Base-by-base conservation (phyloP, 2,888 invertebrate species). In the Dicyrtomina minuta region DNA sequence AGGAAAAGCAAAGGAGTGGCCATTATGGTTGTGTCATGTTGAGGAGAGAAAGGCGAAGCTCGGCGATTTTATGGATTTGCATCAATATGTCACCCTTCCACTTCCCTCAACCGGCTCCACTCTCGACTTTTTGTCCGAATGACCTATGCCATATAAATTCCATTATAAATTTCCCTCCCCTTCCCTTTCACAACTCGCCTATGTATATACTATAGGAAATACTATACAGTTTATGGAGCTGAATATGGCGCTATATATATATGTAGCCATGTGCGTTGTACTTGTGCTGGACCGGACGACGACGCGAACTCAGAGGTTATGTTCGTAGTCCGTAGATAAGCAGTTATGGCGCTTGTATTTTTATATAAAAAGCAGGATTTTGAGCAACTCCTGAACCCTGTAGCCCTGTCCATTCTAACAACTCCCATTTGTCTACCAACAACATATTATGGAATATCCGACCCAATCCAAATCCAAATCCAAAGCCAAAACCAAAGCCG, bases 71-170 rank as follows among this genome's bases (percentile, higher is more conserved):
- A 53, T 53, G 51, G 51, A 53, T 53, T 53, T 53, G 24, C 17
- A 53, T 53, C 51, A 53, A 53, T 53, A 53, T 53, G 51, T 53
- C 51, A 53, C 51, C 22, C 51, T 53, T 53, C 51, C 51, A 12
- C 51, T 24, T n/a, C 20, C 51, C 51, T 24, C 12, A 41, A 41
- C 12, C 51, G 10, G 17, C 8, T 15, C 5, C 49, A 17, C 49
- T 10, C n/a, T 49, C 51, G 51, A 17, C 51, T 53, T 53, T n/a
- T 53, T 53, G 51, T 22, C 51, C 51, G 13, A 53, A 53, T 53
- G 51, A 53, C 51, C 51, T 22, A 53, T 22, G 20, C 20, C 12
- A 41, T 41, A 13, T 41, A 41, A 8, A 41, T 41, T 10, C 13
- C n/a, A n/a, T n/a, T n/a, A n/a, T n/a, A n/a, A n/a, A n/a, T n/a